These are phyloP conservation scores for Sinohyriopsis cumingii DNA, from an alignment of 2,888 invertebrate genomes.

Conservation along the genomic window DNA sequence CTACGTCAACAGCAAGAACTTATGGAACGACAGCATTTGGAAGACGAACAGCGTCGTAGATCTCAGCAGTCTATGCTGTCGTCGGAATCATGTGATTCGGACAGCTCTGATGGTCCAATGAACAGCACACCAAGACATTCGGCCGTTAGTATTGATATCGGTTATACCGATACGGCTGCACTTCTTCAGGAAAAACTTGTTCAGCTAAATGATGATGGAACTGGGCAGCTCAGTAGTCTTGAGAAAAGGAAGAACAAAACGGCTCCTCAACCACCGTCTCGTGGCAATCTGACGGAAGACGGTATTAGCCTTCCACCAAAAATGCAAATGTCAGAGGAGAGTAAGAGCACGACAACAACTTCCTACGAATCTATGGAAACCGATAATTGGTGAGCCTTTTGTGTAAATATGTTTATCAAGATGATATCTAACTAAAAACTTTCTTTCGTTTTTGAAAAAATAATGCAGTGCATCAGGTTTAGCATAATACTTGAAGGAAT, in stretches of 20 bases:
- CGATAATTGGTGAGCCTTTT: constrained; percentile 8
- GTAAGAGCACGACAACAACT: constrained; percentile 38
- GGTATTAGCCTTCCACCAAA: constrained; percentile 38
- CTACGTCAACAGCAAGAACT: constrained; percentile 6
- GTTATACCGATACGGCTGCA: constrained; percentile 32
- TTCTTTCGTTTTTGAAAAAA: too few relatives aligned
- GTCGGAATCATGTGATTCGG: constrained; percentile 24
- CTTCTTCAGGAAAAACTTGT: constrained; percentile 33
- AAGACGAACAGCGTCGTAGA: constrained; percentile 27
- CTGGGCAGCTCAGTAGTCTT: constrained; percentile 24
- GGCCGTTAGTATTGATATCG: constrained; percentile 15
- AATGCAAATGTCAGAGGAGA: constrained; percentile 38
- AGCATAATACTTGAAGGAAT: not conserved
- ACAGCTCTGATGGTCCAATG: constrained; percentile 12
- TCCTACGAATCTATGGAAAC: constrained; percentile 34
- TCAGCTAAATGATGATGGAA: constrained; percentile 28
- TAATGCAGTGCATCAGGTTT: too few relatives aligned
- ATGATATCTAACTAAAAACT: too few relatives aligned
- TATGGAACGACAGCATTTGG: constrained; percentile 5
- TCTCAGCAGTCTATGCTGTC: constrained; percentile 38
- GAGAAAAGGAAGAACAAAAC: constrained; percentile 16
- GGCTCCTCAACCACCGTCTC: constrained; percentile 22
- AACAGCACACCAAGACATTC: constrained; percentile 30
- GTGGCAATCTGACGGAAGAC: constrained; percentile 10
- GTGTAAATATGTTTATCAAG: too few relatives aligned